Evolutionary conservation across 2,113 vertebrate species (phyloP).

Genomic region (Ginglymostoma cirratum): DNA sequence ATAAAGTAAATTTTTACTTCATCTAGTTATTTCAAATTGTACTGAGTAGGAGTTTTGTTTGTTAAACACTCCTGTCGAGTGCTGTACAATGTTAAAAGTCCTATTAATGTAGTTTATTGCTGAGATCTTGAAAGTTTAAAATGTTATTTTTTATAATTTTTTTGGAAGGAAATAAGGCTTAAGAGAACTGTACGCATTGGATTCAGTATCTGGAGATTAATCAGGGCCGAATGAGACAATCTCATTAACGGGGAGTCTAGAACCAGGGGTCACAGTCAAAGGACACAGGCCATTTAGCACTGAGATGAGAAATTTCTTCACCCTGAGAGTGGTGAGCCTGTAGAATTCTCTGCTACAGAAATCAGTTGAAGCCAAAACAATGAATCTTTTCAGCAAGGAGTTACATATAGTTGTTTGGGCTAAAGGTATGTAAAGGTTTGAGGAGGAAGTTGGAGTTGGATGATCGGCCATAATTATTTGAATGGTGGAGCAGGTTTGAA

Average conservation of each 20-base stretch:
- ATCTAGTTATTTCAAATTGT: neutral
- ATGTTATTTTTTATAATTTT: neutral
- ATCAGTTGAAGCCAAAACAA: too few relatives aligned
- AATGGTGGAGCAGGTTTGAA: too few relatives aligned
- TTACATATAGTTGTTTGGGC: too few relatives aligned
- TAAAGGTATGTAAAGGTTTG: too few relatives aligned
- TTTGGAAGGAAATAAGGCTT: neutral
- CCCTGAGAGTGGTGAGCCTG: too few relatives aligned
- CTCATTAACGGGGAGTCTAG: neutral
- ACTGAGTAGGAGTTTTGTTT: neutral
- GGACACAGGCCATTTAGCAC: too few relatives aligned
- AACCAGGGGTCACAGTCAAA: too few relatives aligned
- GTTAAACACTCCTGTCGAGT: neutral
- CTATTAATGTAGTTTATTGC: neutral
- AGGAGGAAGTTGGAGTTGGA: too few relatives aligned
- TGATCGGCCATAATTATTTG: too few relatives aligned
- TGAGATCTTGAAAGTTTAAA: neutral
- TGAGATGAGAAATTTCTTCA: too few relatives aligned
- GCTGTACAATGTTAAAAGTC: neutral
- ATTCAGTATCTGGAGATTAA: neutral
- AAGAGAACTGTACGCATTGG: neutral
- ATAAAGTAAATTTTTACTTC: neutral
- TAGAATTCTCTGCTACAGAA: too few relatives aligned
- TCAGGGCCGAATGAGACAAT: neutral
- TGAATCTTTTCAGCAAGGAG: too few relatives aligned